Conservation (phyloP, 2,113 vertebrate species). For the Callospermophilus lateralis region DNA sequence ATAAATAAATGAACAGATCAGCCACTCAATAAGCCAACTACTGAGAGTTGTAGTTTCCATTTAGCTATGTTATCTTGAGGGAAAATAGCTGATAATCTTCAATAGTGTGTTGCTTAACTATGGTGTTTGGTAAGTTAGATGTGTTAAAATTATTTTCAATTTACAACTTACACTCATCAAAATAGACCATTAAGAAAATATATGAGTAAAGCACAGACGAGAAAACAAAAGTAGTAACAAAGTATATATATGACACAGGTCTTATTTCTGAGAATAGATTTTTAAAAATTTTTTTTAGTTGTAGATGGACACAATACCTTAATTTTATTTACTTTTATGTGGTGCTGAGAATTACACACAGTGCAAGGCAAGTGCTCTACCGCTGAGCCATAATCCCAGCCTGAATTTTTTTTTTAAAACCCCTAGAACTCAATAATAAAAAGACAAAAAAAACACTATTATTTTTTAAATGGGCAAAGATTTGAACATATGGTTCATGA, state of each 20-base stretch:
- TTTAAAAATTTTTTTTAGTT: neutral
- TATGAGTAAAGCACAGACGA: neutral
- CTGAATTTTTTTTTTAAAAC: neutral
- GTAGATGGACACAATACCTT: too few relatives aligned
- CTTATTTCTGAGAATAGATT: neutral
- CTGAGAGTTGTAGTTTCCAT: neutral
- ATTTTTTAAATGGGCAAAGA: neutral
- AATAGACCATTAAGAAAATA: constrained; percentile 22
- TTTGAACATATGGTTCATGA: neutral
- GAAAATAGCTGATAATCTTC: neutral
- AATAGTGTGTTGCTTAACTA: neutral
- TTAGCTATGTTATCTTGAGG: neutral
- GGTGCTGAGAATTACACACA: too few relatives aligned
- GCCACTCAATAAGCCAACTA: neutral
- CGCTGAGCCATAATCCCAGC: too few relatives aligned
- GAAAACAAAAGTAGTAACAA: constrained; percentile 14
- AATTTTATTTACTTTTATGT: too few relatives aligned
- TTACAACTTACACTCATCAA: neutral
- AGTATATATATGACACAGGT: neutral
- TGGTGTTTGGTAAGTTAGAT: neutral
- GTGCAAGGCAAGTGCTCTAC: too few relatives aligned
- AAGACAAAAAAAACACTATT: neutral
- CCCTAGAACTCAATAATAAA: neutral
- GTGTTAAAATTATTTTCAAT: neutral
- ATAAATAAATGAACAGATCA: neutral